These are phyloP conservation scores for Leiothrix lutea DNA, from an alignment of 2,113 vertebrate species.

Conservation along the genomic window DNA sequence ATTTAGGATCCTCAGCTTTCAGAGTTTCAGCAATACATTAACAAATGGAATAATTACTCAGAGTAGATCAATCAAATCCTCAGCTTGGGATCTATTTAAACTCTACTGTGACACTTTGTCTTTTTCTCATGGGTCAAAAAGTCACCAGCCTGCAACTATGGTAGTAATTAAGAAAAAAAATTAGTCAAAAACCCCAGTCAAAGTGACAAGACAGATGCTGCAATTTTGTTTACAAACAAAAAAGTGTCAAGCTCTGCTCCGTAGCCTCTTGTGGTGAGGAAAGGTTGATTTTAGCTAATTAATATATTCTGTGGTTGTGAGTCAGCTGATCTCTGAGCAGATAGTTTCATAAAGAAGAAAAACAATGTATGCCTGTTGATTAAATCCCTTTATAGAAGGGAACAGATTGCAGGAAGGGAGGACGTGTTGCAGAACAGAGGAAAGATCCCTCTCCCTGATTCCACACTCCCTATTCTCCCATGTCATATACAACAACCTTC, in stretches of 20 bases:
- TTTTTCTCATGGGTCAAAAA: conserved; percentile 3
- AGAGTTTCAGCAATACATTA: conserved; percentile 14
- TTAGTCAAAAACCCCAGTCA: background rate
- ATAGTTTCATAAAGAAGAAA: background rate
- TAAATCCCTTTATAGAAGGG: background rate
- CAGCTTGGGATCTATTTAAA: background rate
- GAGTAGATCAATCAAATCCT: conserved; percentile 51
- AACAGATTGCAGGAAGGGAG: background rate
- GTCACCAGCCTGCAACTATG: background rate
- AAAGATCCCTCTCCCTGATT: background rate
- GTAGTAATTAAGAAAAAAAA: background rate
- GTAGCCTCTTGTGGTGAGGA: background rate
- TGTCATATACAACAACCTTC: background rate
- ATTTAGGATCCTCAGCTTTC: conserved; percentile 8
- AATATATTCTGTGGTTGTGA: background rate
- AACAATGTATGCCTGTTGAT: background rate
- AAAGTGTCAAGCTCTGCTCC: background rate
- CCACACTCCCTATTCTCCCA: background rate
- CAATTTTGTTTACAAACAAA: conserved; percentile 32
- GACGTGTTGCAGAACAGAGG: fast-evolving
- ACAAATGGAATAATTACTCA: conserved; percentile 41
- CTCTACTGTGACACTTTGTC: background rate
- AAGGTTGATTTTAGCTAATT: background rate
- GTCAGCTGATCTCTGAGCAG: background rate
- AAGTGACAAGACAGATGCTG: background rate